Percentiles rank a stretch among this genome's conserved stretches.
Conservation (phyloP, 2,888 invertebrate genomes). For the Atrina japonica region DNA sequence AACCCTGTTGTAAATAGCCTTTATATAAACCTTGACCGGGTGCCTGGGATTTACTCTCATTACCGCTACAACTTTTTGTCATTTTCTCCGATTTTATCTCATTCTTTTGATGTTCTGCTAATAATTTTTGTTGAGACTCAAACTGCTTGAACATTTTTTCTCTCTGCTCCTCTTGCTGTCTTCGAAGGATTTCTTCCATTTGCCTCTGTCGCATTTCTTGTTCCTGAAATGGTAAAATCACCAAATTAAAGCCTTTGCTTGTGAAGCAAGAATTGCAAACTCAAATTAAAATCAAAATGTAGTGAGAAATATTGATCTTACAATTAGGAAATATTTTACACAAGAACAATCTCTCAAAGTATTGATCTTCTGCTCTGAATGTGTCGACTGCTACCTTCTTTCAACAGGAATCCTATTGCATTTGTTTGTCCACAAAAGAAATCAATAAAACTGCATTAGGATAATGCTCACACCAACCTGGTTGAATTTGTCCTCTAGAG, state of each 20-base stretch:
- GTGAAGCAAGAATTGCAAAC: neutral
- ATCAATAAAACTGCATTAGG: no score
- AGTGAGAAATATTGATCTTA: no score
- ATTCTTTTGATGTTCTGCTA: slow-evolving; percentile 18
- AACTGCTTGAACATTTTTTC: slow-evolving; percentile 27
- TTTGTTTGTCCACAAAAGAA: no score
- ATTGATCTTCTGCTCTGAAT: no score
- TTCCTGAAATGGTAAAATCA: slow-evolving; percentile 36
- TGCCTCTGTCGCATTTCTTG: slow-evolving; percentile 34
- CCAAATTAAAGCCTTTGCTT: neutral
- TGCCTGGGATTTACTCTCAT: slow-evolving; percentile 25
- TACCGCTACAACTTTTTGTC: slow-evolving; percentile 7
- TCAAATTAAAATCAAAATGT: no score
- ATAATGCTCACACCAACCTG: no score
- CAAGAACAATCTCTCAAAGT: no score
- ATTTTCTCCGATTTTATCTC: slow-evolving; percentile 45
- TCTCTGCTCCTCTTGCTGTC: slow-evolving; percentile 31
- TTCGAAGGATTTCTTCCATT: slow-evolving; percentile 36
- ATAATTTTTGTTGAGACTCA: slow-evolving; percentile 27
- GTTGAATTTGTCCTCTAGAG: slow-evolving; percentile 49
- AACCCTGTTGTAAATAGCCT: slow-evolving; percentile 13
- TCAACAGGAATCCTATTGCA: no score
- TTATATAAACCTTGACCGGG: slow-evolving; percentile 39
- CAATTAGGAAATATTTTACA: no score
- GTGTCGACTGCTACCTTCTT: no score